Percentiles rank a stretch among this genome's conserved stretches.
Conservation (phyloP, 1,140 invertebrate species). For the Drosophila subpulchrella region DNA sequence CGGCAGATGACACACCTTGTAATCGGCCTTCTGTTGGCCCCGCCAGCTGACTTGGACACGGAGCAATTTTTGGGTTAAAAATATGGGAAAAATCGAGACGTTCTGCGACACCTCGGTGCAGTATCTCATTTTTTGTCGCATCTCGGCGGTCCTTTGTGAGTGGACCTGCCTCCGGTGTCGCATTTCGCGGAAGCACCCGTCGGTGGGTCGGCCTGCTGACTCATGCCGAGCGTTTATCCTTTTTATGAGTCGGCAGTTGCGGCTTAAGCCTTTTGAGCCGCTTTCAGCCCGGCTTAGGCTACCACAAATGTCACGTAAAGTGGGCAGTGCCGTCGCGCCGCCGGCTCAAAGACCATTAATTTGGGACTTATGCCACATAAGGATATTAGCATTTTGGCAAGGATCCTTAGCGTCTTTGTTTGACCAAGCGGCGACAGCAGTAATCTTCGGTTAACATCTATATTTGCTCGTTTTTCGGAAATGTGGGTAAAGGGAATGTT, state of each 20-base stretch:
- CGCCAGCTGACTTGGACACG: conserved; percentile 66
- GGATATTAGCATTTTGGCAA: conserved; percentile 61
- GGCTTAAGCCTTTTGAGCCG: conserved; percentile 65
- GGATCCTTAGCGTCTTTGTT: conserved; percentile 45
- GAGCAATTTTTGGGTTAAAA: conserved; percentile 57
- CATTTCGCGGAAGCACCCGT: conserved; percentile 75
- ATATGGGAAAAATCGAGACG: conserved; percentile 43
- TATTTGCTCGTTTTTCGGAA: conserved; percentile 39
- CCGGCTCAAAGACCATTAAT: conserved; percentile 73
- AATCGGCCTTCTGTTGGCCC: conserved; percentile 48
- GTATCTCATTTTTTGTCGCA: conserved; percentile 27
- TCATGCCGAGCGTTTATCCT: conserved; percentile 75
- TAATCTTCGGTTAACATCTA: conserved; percentile 38
- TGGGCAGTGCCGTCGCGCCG: conserved; percentile 58
- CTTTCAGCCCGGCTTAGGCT: conserved; percentile 54
- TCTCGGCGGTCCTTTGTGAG: conserved; percentile 25
- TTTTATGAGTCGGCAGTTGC: conserved; percentile 65
- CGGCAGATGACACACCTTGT: conserved; percentile 72
- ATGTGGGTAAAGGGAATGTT: too few relatives aligned
- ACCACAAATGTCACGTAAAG: conserved; percentile 79
- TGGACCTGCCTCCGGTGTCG: conserved; percentile 55
- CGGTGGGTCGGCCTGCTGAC: conserved; percentile 61
- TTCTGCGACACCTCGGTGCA: conserved; percentile 60
- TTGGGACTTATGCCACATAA: conserved; percentile 71
- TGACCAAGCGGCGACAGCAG: conserved; percentile 48